phyloP scores from a whole-genome alignment of 2,113 vertebrate species.

The Anhinga anhinga region DNA sequence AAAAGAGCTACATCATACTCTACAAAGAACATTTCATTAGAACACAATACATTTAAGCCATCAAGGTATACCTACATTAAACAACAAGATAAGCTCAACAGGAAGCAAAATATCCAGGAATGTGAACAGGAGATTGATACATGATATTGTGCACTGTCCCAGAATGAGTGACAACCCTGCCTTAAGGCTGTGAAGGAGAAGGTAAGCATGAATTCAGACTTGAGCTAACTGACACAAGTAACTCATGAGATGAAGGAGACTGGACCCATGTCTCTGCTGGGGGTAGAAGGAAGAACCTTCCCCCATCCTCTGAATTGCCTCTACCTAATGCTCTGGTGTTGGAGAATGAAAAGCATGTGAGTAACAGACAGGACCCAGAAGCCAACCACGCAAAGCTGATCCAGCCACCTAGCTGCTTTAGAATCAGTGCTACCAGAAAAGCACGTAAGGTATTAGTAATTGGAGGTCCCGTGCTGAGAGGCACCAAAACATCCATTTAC shows the following conservation, averaged over 20 bases:
- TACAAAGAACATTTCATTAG: neutral
- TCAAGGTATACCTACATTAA: neutral
- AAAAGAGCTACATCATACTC: neutral
- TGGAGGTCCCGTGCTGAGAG: neutral
- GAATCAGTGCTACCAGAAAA: neutral
- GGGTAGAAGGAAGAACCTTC: neutral
- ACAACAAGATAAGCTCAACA: neutral
- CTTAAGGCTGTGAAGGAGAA: neutral
- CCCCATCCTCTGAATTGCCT: neutral
- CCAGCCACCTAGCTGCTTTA: neutral
- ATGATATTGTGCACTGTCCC: neutral
- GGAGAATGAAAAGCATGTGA: neutral
- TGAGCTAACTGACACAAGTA: neutral
- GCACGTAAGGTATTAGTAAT: neutral
- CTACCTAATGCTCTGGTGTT: neutral
- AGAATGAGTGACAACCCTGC: neutral
- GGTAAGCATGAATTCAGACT: neutral
- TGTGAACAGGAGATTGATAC: neutral
- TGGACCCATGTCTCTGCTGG: neutral
- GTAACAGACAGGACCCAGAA: neutral
- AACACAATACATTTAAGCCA: neutral
- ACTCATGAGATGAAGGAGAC: neutral
- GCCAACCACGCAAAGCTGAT: neutral
- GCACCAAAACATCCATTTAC: neutral
- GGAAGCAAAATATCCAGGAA: neutral